Base-by-base conservation (phyloP, 1,140 invertebrate genomes). In the Mercenaria mercenaria region DNA sequence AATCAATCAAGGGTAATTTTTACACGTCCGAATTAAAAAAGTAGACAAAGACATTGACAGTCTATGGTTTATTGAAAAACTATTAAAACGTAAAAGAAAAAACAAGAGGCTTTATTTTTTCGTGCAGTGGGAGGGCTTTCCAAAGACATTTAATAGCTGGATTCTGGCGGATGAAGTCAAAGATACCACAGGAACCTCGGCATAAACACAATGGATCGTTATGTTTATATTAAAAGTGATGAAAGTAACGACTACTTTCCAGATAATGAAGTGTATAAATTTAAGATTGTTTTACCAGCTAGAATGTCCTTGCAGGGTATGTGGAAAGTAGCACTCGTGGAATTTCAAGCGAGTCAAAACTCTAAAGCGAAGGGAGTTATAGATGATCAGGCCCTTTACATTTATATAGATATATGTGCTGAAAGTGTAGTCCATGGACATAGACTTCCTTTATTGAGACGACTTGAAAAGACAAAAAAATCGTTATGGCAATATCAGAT, bases 311-410 rank as follows among this genome's bases (percentile, higher is more conserved):
- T 76, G 29, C 18, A 41, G 18, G 72, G 72, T 32, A 8, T 26
- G 15, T 76, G 72, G 72, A 76, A 76, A 76, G 72, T 76, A 37
- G 72, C 72, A 3, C 23, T 76, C 39, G 72, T 76, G 23, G 13
- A 76, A n/a, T 76, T 41, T 76, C 72, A 43, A 23, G 72, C 69
- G 6, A 41, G 1, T 8, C 34, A 43, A 41, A 50, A 76, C 20
- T 2, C 20, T 2, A 76, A 23, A 76, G 39, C 72, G 23, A 67
- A 67, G n/a, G n/a, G n/a, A n/a, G n/a, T n/a, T n/a, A n/a, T n/a
- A n/a, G 10, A 6, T 29, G 32, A 29, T 67, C n/a, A 67, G 4
- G 61, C 15, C 3, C 37, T 76, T 76, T 76, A 76, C 72, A 47
- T 76, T 2, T 76, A 76, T 47, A 41, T 37, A 11, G 37, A 76